Evolutionary conservation across 2,113 vertebrate species (phyloP).

Genomic region (Canis aureus): DNA sequence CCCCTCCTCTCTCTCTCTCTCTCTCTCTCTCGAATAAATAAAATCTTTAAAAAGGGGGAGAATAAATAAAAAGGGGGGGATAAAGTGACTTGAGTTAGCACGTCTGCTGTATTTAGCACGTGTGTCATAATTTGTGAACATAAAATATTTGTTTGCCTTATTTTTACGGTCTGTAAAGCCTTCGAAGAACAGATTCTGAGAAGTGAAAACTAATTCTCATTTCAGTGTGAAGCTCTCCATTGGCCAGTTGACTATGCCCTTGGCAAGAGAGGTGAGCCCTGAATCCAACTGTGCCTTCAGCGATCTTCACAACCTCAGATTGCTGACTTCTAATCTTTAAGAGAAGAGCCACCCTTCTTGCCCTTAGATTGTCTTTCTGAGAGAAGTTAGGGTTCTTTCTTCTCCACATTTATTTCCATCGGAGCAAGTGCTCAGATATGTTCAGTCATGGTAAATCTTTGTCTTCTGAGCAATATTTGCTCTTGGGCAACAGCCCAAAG

Average conservation of each 20-base stretch:
- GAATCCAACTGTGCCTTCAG: constrained; percentile 22
- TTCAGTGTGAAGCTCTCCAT: not conserved
- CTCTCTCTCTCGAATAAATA: not conserved
- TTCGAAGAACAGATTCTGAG: constrained; percentile 25
- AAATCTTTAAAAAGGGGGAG: not conserved
- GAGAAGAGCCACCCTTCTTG: not conserved
- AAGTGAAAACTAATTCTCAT: constrained; percentile 1
- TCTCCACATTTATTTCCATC: not conserved
- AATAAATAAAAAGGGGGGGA: not conserved
- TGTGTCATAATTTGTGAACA: not conserved
- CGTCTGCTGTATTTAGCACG: not conserved
- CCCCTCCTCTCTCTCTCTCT: not conserved
- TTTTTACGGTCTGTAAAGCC: not conserved
- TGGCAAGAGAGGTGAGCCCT: constrained; percentile 13
- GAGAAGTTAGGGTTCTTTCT: constrained; percentile 25
- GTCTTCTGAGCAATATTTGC: constrained; percentile 13
- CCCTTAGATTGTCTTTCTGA: constrained; percentile 36
- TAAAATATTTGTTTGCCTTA: constrained; percentile 26
- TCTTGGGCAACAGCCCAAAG: constrained; percentile 36
- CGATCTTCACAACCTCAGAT: not conserved
- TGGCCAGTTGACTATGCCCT: not conserved
- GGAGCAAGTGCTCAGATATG: not conserved
- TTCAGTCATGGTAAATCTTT: constrained; percentile 21
- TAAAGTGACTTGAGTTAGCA: not conserved
- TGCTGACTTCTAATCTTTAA: not conserved